A percentile compares a stretch with the other conserved stretches of the same genome.
These are phyloP conservation scores for Xenopus laevis DNA, from an alignment of 2,113 vertebrate species.

Conservation along the genomic window DNA sequence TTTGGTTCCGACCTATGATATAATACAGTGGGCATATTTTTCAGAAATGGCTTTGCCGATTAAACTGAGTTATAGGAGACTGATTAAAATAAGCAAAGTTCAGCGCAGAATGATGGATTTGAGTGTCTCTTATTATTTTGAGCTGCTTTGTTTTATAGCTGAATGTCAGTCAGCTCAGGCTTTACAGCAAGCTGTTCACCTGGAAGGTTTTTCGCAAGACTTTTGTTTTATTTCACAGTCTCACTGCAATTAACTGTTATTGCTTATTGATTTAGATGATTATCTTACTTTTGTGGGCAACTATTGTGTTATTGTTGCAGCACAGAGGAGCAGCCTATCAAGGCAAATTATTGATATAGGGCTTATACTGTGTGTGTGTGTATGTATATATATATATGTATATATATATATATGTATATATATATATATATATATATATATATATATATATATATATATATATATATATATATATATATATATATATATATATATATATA, in stretches of 20 bases:
- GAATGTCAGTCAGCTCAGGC: not conserved
- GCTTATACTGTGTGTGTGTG: too few species aligned
- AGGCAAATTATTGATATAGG: too few species aligned
- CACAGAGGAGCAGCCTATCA: too few species aligned
- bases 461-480: too few species aligned
- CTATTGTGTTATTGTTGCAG: not conserved
- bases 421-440: too few species aligned
- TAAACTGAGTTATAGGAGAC: slow-evolving; percentile 57
- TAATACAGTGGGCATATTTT: slow-evolving; percentile 43
- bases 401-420: too few species aligned
- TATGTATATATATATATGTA: too few species aligned
- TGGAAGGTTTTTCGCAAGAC: not conserved
- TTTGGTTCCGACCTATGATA: slow-evolving; percentile 46
- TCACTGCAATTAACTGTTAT: not conserved
- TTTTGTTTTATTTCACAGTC: not conserved
- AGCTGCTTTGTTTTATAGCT: not conserved
- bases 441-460: too few species aligned
- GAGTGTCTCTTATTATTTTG: not conserved
- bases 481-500: too few species aligned
- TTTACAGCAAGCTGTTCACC: too few species aligned
- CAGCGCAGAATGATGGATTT: not conserved
- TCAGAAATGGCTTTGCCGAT: slow-evolving; percentile 60
- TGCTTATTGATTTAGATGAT: not conserved
- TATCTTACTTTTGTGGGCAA: not conserved
- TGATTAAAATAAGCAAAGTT: slow-evolving; percentile 46